Evolutionary conservation across 2,888 invertebrate genomes (phyloP), one percentile per base, ranked within the genome.

Genomic region (Hydraecia micacea): DNA sequence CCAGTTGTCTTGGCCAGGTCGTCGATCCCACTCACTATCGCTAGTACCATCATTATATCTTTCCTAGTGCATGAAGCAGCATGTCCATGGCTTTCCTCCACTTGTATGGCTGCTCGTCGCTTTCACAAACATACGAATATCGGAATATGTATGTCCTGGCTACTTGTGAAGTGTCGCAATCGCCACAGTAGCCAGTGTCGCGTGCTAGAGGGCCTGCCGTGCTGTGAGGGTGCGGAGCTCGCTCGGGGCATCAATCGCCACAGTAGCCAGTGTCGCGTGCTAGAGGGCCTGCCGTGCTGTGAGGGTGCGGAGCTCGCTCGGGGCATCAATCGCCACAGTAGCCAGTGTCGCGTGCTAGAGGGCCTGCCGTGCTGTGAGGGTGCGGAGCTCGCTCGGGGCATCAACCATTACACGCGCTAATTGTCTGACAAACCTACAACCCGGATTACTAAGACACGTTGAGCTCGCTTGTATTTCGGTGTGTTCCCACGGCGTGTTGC

Each of bases 401-500:
- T 32, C 1, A 71, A 63, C 67, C 58, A 60, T 63, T 18, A 55
- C 55, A n/a, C 52, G 67, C 39, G 66, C 58, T 79, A 63, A 36
- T 62, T 58, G 68, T 74, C 25, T 74, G 55, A 68, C 60, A 60
- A 28, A 66, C 32, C 32, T 39, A 32, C 25, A 42, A 28, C 21
- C 42, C 21, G 71, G 28, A 68, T 58, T 72, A 32, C 36, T 71
- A 39, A 42, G n/a, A 25, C 25, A 39, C 15, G 75, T 58, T 58
- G n/a, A 74, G 36, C 39, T 63, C 11, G 21, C 58, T n/a, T 25
- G 15, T 80, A 62, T 65, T 73, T 49, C 28, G 60, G 69, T 39
- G n/a, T 39, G 55, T 75, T 86, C 86, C 66, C 83, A 75, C 75
- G 78, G 49, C 73, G 39, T 28, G 74, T 82, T 81, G 73, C 72